Conservation (phyloP, 2,888 invertebrate species). For the Tanaodytes sp. region DNA sequence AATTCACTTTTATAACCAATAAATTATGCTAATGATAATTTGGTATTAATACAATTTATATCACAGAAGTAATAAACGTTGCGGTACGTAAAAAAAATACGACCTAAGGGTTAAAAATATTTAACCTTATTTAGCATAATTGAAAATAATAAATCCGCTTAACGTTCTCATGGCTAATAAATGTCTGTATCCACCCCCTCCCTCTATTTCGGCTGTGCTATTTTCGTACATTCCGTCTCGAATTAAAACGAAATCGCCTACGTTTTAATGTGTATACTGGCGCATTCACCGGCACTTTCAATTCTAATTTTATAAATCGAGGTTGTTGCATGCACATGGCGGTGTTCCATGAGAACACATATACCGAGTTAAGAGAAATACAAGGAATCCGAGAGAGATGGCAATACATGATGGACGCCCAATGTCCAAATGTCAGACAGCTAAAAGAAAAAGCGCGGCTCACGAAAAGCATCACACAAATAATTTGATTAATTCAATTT, state of each 20-base stretch:
- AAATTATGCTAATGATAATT: too few relatives aligned
- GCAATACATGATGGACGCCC: slow-evolving; percentile 36
- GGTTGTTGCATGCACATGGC: slow-evolving; percentile 53
- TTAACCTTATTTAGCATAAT: too few relatives aligned
- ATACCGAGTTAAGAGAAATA: slow-evolving; percentile 38
- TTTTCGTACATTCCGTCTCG: slow-evolving; percentile 53
- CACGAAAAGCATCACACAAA: slow-evolving; percentile 37
- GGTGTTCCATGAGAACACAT: slow-evolving; percentile 42
- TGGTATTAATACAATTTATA: too few relatives aligned
- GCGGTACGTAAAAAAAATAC: too few relatives aligned
- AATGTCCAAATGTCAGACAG: slow-evolving; percentile 51
- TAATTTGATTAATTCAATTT: slow-evolving; percentile 33
- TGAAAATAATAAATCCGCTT: slow-evolving; percentile 32
- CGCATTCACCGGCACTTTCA: slow-evolving; percentile 58
- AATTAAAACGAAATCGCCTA: slow-evolving; percentile 49
- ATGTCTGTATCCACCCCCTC: slow-evolving; percentile 45
- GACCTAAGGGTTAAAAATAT: too few relatives aligned
- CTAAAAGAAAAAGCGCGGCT: slow-evolving; percentile 40
- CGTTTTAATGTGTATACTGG: slow-evolving; percentile 53
- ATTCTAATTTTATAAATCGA: slow-evolving; percentile 60
- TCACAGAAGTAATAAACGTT: too few relatives aligned
- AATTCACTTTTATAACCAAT: too few relatives aligned
- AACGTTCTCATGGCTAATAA: slow-evolving; percentile 41
- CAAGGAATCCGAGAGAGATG: slow-evolving; percentile 31
- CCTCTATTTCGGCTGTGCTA: slow-evolving; percentile 42